Conservation (phyloP, 37 sponge, comb jelly and placozoan genomes). For the Diacarnus erythraeanus region DNA sequence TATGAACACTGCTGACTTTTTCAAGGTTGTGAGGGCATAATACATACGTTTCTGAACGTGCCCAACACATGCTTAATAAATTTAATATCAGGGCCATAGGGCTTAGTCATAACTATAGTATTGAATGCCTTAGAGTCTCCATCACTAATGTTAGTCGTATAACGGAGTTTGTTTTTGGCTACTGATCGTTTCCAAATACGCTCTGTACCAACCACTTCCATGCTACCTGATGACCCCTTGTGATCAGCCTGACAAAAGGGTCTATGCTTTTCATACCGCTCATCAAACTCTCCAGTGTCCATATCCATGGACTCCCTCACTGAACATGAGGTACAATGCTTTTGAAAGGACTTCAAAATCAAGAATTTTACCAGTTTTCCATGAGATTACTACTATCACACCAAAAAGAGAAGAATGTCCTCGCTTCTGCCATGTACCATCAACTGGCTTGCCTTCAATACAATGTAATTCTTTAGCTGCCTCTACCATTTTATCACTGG, state of each 20-base stretch:
- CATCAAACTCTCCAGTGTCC: not conserved
- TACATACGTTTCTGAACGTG: too few relatives aligned
- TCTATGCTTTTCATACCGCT: not conserved
- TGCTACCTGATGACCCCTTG: not conserved
- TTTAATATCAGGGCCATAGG: not conserved
- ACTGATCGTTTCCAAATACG: constrained; percentile 5
- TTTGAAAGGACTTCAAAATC: constrained; percentile 1
- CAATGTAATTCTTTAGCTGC: too few relatives aligned
- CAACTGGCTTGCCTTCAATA: too few relatives aligned
- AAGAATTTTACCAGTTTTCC: not conserved
- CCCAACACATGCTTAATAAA: constrained; percentile 2
- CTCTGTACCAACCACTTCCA: too few relatives aligned
- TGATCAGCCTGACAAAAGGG: not conserved
- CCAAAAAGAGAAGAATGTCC: constrained; percentile 3
- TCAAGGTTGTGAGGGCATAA: too few relatives aligned
- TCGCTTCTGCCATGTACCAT: too few relatives aligned
- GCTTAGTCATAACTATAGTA: not conserved
- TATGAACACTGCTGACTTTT: constrained; percentile 7
- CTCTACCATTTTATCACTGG: too few relatives aligned
- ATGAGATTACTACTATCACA: not conserved
- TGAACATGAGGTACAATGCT: not conserved
- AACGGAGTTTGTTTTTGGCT: not conserved
- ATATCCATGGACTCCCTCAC: not conserved
- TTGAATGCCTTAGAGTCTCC: constrained; percentile 5
- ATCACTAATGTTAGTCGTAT: not conserved